Base-by-base conservation (phyloP, 2,888 invertebrate genomes). In the Gastrophysa polygoni region DNA sequence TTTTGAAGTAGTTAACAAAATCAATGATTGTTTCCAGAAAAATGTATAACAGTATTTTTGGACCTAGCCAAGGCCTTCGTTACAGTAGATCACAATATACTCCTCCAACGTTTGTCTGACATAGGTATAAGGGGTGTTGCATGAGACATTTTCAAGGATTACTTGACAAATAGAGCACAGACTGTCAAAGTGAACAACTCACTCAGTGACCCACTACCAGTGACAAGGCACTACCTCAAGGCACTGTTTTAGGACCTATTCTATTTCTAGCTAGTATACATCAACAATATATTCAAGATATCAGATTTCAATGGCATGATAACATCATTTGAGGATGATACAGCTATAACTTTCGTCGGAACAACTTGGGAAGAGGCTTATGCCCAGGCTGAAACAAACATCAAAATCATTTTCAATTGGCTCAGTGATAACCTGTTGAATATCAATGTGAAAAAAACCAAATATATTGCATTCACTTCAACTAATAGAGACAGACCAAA, bases 401-500 rank as follows among this genome's bases (percentile, higher is more conserved):
- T 50, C 2, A 29, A 50, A 0, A 29, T 50, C n/a, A 16, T 50
- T 28, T 17, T 50, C 29, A 49, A 49, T 1, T 29, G 16, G 49
- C 18, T 49, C 5, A n/a, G 14, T 28, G 6, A 0, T n/a, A 21
- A 49, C 18, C 29, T 49, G 29, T 14, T 49, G 49, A 49, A 8
- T 28, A 18, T 17, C 16, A 28, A 50, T 28, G 50, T 28, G n/a
- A 50, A 28, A 29, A 50, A 50, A 50, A 28, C 24, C 32, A 29
- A 28, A 50, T 50, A 17, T 10, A 50, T 50, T 50, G 29, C 18
- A 50, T 50, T 50, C 14, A 28, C 32, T 29, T 11, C 50, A 50
- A 50, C 17, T 16, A 16, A 7, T 24, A 29, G 50, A 29, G 50
- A 50, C 18, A 14, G 29, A 50, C 1, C 17, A 29, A n/a, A 14